Conservation (phyloP, 2,113 vertebrate genomes). For the Ailuropoda melanoleuca region DNA sequence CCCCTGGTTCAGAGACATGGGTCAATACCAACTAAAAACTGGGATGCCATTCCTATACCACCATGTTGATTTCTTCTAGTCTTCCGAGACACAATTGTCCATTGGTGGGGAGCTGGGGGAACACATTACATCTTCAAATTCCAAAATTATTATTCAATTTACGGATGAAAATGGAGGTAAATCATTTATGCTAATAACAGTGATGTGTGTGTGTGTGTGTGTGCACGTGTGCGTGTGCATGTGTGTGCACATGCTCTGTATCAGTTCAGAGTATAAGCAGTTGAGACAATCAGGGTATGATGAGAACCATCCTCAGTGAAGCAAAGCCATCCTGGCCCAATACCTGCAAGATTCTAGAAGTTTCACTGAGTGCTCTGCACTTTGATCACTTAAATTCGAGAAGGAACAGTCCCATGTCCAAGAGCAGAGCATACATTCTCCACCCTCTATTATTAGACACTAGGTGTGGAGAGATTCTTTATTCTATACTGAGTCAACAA, state of each 20-base stretch:
- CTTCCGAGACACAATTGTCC: not conserved
- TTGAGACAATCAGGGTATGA: not conserved
- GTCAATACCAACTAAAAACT: not conserved
- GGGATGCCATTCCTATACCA: not conserved
- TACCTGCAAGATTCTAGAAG: not conserved
- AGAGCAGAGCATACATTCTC: not conserved
- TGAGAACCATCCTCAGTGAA: not conserved
- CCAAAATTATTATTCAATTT: not conserved
- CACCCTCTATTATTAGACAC: not conserved
- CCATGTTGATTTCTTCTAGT: not conserved
- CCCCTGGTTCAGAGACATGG: not conserved
- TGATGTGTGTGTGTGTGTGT: not conserved
- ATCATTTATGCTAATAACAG: not conserved
- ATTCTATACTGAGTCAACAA: not conserved
- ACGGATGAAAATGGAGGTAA: not conserved
- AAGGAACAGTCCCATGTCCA: not conserved
- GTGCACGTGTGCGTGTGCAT: not conserved
- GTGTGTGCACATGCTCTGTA: not conserved
- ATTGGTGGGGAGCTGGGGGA: not conserved
- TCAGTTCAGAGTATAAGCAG: not conserved
- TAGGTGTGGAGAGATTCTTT: not conserved
- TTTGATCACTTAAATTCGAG: not conserved
- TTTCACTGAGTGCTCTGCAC: not conserved
- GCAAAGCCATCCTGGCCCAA: not conserved
- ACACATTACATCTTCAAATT: not conserved